Evolutionary conservation across 1,140 invertebrate species (phyloP).

Genomic region (Panonychus citri): DNA sequence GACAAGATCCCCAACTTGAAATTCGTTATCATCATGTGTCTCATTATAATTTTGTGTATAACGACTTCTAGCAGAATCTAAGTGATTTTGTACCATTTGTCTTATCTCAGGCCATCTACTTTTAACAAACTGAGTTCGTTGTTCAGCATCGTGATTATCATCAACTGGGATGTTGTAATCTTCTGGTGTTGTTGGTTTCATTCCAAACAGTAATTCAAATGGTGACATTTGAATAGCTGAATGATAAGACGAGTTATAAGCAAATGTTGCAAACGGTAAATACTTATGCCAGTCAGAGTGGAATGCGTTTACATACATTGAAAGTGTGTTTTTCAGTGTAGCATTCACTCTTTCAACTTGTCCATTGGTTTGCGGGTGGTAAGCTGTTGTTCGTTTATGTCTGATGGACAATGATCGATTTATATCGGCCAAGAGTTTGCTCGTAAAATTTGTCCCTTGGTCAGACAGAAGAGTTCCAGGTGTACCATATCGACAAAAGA

Average conservation of each 20-base stretch:
- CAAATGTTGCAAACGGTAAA: slow-evolving; percentile 22
- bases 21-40: too few species aligned
- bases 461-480: too few species aligned
- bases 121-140: too few species aligned
- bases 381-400: slow-evolving; percentile 1
- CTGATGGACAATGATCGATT: slow-evolving; percentile 1
- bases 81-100: too few species aligned
- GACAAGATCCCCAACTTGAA: too few species aligned
- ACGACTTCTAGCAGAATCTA: too few species aligned
- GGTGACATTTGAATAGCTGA: slow-evolving; percentile 21
- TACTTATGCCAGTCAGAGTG: slow-evolving; percentile 25
- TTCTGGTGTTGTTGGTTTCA: slow-evolving; percentile 15
- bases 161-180: too few species aligned
- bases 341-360: slow-evolving; percentile 12
- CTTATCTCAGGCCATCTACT: too few species aligned
- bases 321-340: slow-evolving; percentile 7
- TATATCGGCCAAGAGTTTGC: neutral
- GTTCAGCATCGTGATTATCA: too few species aligned
- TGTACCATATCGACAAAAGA: slow-evolving; percentile 11
- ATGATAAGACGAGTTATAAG: slow-evolving; percentile 25
- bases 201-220: slow-evolving; percentile 25
- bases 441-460: slow-evolving; percentile 3
- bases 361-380: slow-evolving; percentile 13
- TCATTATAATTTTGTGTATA: too few species aligned
- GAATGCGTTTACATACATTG: slow-evolving; percentile 18